Percentiles rank a stretch among this genome's conserved stretches.
Conservation (phyloP, 2,888 invertebrate genomes). For the Pheosia tremula region DNA sequence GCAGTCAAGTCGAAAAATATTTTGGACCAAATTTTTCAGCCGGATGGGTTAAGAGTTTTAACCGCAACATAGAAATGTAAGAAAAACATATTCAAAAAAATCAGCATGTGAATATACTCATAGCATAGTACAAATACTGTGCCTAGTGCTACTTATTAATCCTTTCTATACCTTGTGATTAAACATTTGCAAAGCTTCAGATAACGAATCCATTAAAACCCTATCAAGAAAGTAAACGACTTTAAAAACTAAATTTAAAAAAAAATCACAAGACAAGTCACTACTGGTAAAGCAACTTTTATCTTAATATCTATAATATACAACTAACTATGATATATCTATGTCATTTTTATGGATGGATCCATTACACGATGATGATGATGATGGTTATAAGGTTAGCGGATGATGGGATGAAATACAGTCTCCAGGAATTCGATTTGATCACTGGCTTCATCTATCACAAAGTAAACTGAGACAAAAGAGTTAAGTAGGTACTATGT, state of each 20-base stretch:
- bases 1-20: too few relatives aligned
- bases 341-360: conserved; percentile 71
- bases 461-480: conserved; percentile 45
- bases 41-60: too few relatives aligned
- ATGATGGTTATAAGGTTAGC: conserved; percentile 59
- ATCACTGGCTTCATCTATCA: conserved; percentile 69
- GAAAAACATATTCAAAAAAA: too few relatives aligned
- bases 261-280: conserved; percentile 55
- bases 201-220: too few relatives aligned
- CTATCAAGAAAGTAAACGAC: background rate
- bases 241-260: conserved; percentile 45
- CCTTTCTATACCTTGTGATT: too few relatives aligned
- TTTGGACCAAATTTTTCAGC: too few relatives aligned
- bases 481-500: conserved; percentile 22
- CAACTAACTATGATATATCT: conserved; percentile 53
- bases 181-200: too few relatives aligned
- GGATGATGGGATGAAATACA: conserved; percentile 57
- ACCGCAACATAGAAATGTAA: too few relatives aligned
- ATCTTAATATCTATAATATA: conserved; percentile 51
- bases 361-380: conserved; percentile 59
- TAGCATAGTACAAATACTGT: too few relatives aligned
- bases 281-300: conserved; percentile 52
- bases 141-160: too few relatives aligned
- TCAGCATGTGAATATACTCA: too few relatives aligned
- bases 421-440: conserved; percentile 64